These are phyloP conservation scores for Falco columbarius DNA, from an alignment of 2,797 vertebrate genomes.

Conservation along the genomic window DNA sequence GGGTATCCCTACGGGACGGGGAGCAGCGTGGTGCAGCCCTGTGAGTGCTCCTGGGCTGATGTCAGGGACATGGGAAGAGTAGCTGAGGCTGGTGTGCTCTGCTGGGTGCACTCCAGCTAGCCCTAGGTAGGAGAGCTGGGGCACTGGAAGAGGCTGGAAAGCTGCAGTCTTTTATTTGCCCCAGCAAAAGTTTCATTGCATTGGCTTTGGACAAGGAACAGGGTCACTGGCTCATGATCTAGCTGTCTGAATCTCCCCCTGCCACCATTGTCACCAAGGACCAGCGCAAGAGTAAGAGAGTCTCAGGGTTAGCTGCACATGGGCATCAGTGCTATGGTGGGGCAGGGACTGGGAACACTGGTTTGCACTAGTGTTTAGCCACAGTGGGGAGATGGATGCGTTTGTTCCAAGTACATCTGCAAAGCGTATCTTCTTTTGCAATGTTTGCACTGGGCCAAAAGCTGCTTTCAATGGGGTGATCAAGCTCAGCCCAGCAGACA, in stretches of 20 bases:
- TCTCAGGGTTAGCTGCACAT: background rate
- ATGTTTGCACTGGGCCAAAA: background rate
- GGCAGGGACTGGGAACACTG: background rate
- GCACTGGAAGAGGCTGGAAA: background rate
- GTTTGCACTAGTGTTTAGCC: background rate
- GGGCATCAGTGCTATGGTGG: fast-evolving
- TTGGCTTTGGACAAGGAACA: background rate
- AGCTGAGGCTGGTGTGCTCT: background rate
- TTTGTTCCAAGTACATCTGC: background rate
- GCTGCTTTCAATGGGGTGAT: background rate
- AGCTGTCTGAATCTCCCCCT: background rate
- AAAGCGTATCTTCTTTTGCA: background rate
- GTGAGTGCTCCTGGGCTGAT: background rate
- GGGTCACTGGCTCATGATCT: background rate
- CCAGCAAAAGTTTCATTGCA: background rate
- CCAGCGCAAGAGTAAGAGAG: background rate
- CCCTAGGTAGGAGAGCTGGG: background rate
- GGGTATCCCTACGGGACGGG: background rate
- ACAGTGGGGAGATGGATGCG: background rate
- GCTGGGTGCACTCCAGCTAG: background rate
- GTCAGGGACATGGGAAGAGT: background rate
- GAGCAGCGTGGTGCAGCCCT: fast-evolving
- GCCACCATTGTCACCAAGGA: background rate
- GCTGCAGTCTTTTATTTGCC: background rate
- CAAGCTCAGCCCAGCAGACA: background rate